Base-by-base conservation (phyloP, 2,113 vertebrate species). In the Recurvirostra avosetta region DNA sequence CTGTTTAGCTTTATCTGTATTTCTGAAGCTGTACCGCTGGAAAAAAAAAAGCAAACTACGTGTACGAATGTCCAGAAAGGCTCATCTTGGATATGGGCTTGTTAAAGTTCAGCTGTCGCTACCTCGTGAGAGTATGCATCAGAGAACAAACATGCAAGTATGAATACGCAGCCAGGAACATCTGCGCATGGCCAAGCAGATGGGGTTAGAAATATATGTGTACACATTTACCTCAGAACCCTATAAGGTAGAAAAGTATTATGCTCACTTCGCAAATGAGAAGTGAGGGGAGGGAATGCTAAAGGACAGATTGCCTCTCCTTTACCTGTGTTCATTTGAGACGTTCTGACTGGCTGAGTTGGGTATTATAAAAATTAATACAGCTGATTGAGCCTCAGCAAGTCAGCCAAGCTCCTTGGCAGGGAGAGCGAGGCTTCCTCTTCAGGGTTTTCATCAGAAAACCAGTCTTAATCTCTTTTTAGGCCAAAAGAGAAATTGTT, bases 111-210 rank as follows among this genome's bases (percentile, higher is more conserved):
- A 47, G 10, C 25, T 67, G 49, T 25, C 67, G 25, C 18, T 72
- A 12, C 21, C 19, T 22, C 15, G 10, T 3, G 6, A 41, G 22
- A 29, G 3, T 3, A 41, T 7, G 11, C 19, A 62, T 26, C 38
- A 52, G 52, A 45, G 25, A 45, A 21, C 21, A 65, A 68, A 14
- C 0, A 0, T 19, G 32, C n/a, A 43, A 15, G 5, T 0, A 43
- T 38, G n/a, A 11, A 36, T 2, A 6, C 0, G 6, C 22, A 86
- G 21, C 15, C 45, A 41, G 58, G 40, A 65, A 25, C 13, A 29
- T 0, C 3, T 2, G 5, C 15, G 3, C 0, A 0, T 32, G 21
- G 11, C 36, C 14, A 34, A 8, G 34, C 11, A 80, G 36, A 29
- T 25, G 12, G 4, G 12, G 15, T 2, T 22, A 68, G 25, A 75